Evolutionary conservation across 2,888 invertebrate species (phyloP), one percentile per base, ranked within the genome.

Genomic region (Volucella bombylans): DNA sequence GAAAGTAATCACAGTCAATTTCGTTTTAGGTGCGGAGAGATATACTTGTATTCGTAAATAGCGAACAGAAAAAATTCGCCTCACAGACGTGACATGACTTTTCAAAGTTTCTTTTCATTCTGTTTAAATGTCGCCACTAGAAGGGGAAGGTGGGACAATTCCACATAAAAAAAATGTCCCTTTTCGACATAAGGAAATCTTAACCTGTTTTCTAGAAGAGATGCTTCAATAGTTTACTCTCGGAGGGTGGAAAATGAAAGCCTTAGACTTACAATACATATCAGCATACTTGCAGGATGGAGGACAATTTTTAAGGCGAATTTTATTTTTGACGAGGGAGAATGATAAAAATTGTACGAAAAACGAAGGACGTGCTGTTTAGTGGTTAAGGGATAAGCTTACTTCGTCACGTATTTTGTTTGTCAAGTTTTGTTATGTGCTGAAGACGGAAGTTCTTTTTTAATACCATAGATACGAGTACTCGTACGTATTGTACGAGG

Each of bases 1-100:
- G 68, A 76, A 68, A 55, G 79, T 82, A 78, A 82, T 79, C 82
- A 69, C 79, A 82, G 78, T 82, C 72, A 73, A 78, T 68, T 78
- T 82, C 78, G 41, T 82, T 57, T 68, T 68, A 67, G 61, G 62
- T 78, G 61, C 54, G 18, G 67, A 78, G 61, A 50, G 50, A 61
- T 77, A 43, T 11, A 14, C 31, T 31, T 23, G 18, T 23, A 23
- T 23, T 23, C 31, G 31, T 31, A 78, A 68, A 67, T 72, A 50
- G 64, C 54, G 61, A 67, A 73, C 73, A 52, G 62, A 55, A 59
- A 31, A 67, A 77, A 73, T 69, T 55, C 61, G 15, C 68, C 57
- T 43, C 62, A 62, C 15, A 52, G 41, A 82, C 82, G 82, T 82
- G 82, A 78, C 82, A 73, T 79, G 82, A 57, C 64, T 82, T 79